These are phyloP conservation scores for Mesaphorura yosii DNA, from an alignment of 1,140 invertebrate species.

Conservation along the genomic window DNA sequence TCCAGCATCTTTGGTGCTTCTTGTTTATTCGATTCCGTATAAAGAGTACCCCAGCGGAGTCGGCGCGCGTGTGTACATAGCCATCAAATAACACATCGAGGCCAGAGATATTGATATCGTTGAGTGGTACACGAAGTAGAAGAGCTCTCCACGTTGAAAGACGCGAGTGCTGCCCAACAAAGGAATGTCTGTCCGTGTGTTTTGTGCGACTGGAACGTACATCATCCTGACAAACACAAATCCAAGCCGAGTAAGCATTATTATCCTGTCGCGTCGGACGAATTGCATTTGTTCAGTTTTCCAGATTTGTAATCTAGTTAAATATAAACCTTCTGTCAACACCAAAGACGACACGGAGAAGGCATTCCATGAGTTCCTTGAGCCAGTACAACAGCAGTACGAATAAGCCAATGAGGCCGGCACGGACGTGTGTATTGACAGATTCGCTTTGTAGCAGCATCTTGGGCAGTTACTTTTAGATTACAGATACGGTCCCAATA, in stretches of 20 bases:
- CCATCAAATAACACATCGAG: not conserved
- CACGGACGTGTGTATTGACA: too few species aligned
- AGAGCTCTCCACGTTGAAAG: conserved; percentile 6
- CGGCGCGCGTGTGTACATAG: not conserved
- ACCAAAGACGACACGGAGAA: conserved; percentile 1
- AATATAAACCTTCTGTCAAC: not conserved
- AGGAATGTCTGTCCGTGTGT: not conserved
- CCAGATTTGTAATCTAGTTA: not conserved
- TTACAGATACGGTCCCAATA: too few species aligned
- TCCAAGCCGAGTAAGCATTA: not conserved
- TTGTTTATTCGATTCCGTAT: too few species aligned
- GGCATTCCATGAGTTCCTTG: conserved; percentile 1
- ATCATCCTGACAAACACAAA: conserved; percentile 5
- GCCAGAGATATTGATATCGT: not conserved
- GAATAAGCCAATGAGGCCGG: not conserved
- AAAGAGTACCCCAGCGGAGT: too few species aligned
- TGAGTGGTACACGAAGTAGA: conserved; percentile 10
- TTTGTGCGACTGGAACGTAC: conserved; percentile 12
- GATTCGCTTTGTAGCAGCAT: too few species aligned
- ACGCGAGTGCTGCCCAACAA: conserved; percentile 8
- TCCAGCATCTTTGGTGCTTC: too few species aligned
- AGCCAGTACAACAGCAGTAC: not conserved
- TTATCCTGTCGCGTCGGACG: too few species aligned
- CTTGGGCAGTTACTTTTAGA: too few species aligned
- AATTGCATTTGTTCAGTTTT: not conserved